Conservation (phyloP, 2,888 invertebrate genomes). For the Aquatica leii region DNA sequence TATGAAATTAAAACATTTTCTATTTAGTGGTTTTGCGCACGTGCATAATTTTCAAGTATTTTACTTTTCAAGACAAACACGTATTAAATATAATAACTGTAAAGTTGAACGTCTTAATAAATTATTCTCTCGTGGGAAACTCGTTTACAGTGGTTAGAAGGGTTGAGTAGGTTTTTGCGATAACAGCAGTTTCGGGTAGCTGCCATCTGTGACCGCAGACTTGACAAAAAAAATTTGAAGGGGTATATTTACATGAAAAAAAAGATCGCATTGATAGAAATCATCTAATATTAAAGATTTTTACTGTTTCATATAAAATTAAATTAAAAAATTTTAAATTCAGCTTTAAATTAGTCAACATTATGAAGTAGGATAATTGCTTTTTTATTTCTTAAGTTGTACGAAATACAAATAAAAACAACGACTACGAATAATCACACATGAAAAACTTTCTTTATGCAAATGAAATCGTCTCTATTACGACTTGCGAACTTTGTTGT, state of each 20-base stretch:
- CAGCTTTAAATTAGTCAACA: too few species aligned
- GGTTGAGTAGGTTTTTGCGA: constrained; percentile 32
- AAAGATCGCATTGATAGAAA: constrained; percentile 22
- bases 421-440: constrained; percentile 38
- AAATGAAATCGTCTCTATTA: constrained; percentile 40
- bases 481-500: constrained; percentile 35
- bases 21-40: too few species aligned
- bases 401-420: too few species aligned
- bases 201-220: constrained; percentile 31
- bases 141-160: constrained; percentile 26
- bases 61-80: too few species aligned
- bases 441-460: constrained; percentile 40
- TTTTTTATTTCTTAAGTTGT: too few species aligned
- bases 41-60: too few species aligned
- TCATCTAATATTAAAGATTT: not conserved
- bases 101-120: constrained; percentile 19
- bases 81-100: too few species aligned
- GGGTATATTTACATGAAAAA: constrained; percentile 37
- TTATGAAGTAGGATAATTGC: too few species aligned
- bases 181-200: constrained; percentile 28
- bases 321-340: not conserved
- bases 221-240: constrained; percentile 29
- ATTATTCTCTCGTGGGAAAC: constrained; percentile 26
- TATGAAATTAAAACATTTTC: too few species aligned
- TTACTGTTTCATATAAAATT: not conserved